Base-by-base conservation (phyloP, 2,797 vertebrate species). In the Pempheris klunzingeri region DNA sequence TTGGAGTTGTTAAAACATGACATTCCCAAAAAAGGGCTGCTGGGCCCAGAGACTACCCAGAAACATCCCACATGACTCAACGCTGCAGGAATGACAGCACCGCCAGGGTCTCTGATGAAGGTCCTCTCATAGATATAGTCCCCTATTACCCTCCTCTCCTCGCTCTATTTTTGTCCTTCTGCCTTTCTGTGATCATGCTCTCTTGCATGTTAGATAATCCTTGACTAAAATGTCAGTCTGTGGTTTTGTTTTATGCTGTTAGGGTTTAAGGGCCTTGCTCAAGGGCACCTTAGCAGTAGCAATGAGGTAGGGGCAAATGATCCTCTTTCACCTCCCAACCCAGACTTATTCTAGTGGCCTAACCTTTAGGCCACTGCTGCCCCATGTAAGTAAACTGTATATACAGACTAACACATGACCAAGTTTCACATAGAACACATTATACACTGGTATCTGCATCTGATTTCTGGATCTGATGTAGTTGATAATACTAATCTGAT, bases 21-120 rank as follows among this genome's bases (percentile, higher is more conserved):
- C 97, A 98, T 99, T 98, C 96, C 98, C 98, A 97, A 99, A 99
- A 97, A 99, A 98, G 92, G 98, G 97, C 95, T 94, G 96, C 96
- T 95, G 90, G 94, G 95, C 96, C 96, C 92, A 92, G 90, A 96
- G 97, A 95, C 96, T 95, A 93, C 93, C 94, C 94, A 96, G 96
- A 97, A 90, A 97, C 96, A 94, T 96, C 95, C 92, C 93, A 95
- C 96, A 97, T 99, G 98, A 99, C 96, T 97, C 96, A 97, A 98
- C 93, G 90, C 93, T 94, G 93, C 92, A 97, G 97, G 98, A 99
- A 99, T 99, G 97, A 96, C 95, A 97, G 95, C 95, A 96, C 93
- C 92, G 96, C 95, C 96, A 97, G 96, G 96, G 97, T 94, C 92
- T 74, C 82, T 74, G 76, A 91, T 61, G 92, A 93, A 91, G 88